Evolutionary conservation across 2,797 vertebrate species (phyloP), one percentile per base, ranked within the genome.

Genomic region (Alca torda): DNA sequence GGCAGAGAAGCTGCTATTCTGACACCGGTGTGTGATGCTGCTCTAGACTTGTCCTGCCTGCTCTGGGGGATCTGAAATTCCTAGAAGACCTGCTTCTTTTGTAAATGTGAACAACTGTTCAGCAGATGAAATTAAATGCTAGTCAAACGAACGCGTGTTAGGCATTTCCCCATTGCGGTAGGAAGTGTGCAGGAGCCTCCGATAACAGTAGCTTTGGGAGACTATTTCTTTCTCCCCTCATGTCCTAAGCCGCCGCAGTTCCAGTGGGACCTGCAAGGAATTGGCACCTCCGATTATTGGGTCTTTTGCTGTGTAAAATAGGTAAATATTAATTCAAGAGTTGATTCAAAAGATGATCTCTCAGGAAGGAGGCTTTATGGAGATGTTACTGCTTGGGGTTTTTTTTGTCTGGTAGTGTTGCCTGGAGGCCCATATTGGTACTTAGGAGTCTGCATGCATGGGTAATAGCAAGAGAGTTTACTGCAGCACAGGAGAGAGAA

Each of bases 221-320:
- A 35, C 33, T 41, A 5, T 28, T 25, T 37, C 67, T 67, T 76
- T 4, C 23, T 63, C 30, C 23, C 23, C 3, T 0, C 1, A 0
- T 51, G 28, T 59, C 54, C 46, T 80, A 37, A 72, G 30, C n/a
- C 5, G 6, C 35, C 16, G 11, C 8, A 11, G 53, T 68, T 80
- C 39, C 26, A 37, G 35, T 19, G 70, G 19, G 51, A 77, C 43
- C 46, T 68, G 14, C 43, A 53, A 31, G 31, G 51, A 74, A n/a
- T 84, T 73, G 25, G 9, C 14, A 63, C 4, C 25, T 35, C 43
- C 63, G 43, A n/a, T 59, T 86, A 61, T 5, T 39, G 33, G 18
- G 13, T 5, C 5, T 88, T 73, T 63, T 79, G 13, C 76, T 86
- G 33, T 31, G 13, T 84, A 45, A 72, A 87, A 76, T n/a, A 50